Evolutionary conservation across 2,113 vertebrate genomes (phyloP).

Genomic region (Sialia sialis): DNA sequence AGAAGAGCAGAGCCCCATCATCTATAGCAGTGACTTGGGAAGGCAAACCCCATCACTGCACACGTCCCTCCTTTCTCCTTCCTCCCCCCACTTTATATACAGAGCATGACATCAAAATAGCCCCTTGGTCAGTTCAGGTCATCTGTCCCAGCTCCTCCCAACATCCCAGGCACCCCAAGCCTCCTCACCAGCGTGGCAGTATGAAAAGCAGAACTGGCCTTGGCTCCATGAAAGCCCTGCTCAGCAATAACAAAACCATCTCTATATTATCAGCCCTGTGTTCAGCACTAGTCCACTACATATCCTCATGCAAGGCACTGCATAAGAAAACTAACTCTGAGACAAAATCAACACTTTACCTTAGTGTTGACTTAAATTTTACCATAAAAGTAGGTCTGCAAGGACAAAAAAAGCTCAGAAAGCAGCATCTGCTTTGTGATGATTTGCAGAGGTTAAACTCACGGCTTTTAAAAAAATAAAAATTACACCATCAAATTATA

Average conservation of each 20-base stretch:
- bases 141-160: not conserved
- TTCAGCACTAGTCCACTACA: not conserved
- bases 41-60: not conserved
- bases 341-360: not conserved
- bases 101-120: not conserved
- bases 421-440: not conserved
- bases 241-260: not conserved
- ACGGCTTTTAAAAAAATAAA: not conserved
- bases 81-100: not conserved
- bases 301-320: not conserved
- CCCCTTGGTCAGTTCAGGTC: not conserved
- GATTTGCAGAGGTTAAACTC: not conserved
- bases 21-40: accelerated
- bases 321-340: not conserved
- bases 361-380: not conserved
- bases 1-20: no score
- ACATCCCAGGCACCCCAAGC: no score
- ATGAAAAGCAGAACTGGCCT: not conserved
- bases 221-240: not conserved
- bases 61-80: not conserved
- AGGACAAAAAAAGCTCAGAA: not conserved
- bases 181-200: not conserved
- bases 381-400: not conserved
- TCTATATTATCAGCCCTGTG: not conserved
- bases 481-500: not conserved